Conservation (phyloP, 37 sponge, comb jelly and placozoan genomes). For the Bolinopsis microptera region DNA sequence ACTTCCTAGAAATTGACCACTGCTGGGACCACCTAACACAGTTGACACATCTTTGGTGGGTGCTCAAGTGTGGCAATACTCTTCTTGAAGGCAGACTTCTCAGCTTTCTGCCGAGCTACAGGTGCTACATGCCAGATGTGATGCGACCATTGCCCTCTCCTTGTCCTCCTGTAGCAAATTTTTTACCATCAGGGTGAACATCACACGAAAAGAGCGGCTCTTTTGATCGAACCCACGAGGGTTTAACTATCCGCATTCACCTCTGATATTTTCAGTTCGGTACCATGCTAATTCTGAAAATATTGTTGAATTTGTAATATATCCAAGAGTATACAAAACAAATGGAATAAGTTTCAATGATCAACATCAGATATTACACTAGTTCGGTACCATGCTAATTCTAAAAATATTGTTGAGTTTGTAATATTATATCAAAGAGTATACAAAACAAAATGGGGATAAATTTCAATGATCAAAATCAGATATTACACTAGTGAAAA, state of each 20-base stretch:
- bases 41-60: conserved; percentile 83
- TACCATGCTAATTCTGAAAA: not conserved
- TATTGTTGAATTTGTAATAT: too few species aligned
- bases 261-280: not conserved
- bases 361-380: too few species aligned
- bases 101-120: conserved; percentile 70
- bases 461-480: too few species aligned
- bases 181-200: conserved; percentile 89
- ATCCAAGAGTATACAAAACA: too few species aligned
- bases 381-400: too few species aligned
- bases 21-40: conserved; percentile 87
- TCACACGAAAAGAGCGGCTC: conserved; percentile 89
- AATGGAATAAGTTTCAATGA: too few species aligned
- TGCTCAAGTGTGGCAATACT: not conserved
- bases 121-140: conserved; percentile 87
- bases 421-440: too few species aligned
- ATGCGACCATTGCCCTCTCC: conserved; percentile 83
- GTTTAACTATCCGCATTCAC: conserved; percentile 92
- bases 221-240: conserved; percentile 82
- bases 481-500: too few species aligned
- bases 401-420: too few species aligned
- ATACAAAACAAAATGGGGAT: too few species aligned
- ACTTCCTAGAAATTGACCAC: conserved; percentile 88
- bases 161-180: conserved; percentile 61
- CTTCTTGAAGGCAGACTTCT: conserved; percentile 11